phyloP scores from a whole-genome alignment of 2,113 vertebrate species.

The Phrynocephalus versicolor region DNA sequence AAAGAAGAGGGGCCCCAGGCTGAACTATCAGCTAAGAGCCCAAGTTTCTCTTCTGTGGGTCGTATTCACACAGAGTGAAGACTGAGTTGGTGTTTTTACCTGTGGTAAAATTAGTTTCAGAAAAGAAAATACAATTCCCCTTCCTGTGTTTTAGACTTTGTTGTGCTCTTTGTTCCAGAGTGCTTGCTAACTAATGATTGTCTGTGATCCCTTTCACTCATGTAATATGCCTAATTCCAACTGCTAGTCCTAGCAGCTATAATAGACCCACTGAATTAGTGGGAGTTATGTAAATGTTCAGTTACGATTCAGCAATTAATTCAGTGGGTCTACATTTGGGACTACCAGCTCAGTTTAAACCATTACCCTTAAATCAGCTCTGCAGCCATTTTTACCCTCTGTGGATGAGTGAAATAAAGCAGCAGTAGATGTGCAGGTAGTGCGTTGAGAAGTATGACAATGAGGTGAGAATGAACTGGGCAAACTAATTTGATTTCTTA shows the following conservation, averaged over 20 bases:
- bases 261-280: too few relatives aligned
- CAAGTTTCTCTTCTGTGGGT: background rate
- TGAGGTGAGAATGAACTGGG: background rate
- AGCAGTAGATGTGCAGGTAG: background rate
- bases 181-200: background rate
- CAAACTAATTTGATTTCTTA: background rate
- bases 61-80: background rate
- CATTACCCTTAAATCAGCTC: too few relatives aligned
- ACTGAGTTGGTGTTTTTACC: background rate
- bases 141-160: background rate
- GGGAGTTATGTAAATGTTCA: too few relatives aligned
- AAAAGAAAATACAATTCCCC: background rate
- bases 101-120: background rate
- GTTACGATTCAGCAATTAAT: too few relatives aligned
- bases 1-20: background rate
- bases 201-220: background rate
- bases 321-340: too few relatives aligned
- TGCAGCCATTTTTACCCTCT: background rate
- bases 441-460: background rate
- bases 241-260: too few relatives aligned
- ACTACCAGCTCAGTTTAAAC: too few relatives aligned
- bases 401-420: background rate
- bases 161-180: background rate
- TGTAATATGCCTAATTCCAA: background rate
- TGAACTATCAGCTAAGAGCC: background rate